Evolutionary conservation across 1,140 invertebrate species (phyloP).

Genomic region (Drosophila kepulauana): DNA sequence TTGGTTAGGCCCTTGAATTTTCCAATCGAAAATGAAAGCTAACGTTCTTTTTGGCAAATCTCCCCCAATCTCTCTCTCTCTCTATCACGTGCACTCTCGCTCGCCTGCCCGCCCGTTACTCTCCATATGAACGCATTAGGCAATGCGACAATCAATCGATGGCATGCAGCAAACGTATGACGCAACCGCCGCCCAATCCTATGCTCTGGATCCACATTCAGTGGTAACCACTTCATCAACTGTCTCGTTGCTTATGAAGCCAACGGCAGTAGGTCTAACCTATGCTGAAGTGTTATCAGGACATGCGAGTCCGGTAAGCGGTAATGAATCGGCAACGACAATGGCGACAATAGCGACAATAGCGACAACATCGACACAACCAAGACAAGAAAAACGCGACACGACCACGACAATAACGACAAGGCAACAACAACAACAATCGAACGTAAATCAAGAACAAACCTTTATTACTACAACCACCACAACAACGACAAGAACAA

Average conservation of each 20-base stretch:
- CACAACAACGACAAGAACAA: conserved; percentile 57
- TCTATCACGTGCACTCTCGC: conserved; percentile 55
- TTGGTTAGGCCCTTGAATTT: conserved; percentile 59
- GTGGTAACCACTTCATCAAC: conserved; percentile 85
- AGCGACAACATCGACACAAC: conserved; percentile 17
- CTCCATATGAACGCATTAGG: conserved; percentile 87
- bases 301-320: conserved; percentile 83
- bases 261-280: conserved; percentile 85
- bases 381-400: conserved; percentile 57
- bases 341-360: conserved; percentile 26
- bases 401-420: conserved; percentile 27
- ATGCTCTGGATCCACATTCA: conserved; percentile 91
- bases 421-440: conserved; percentile 24
- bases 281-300: conserved; percentile 86
- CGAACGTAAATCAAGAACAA: conserved; percentile 18
- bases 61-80: conserved; percentile 76
- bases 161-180: conserved; percentile 88
- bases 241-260: conserved; percentile 83
- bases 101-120: conserved; percentile 44
- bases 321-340: conserved; percentile 63
- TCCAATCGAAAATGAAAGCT: conserved; percentile 73
- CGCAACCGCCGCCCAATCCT: conserved; percentile 89
- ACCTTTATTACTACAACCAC: conserved; percentile 47
- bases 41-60: conserved; percentile 84
- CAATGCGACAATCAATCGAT: conserved; percentile 88